phyloP scores from a whole-genome alignment of 2,797 vertebrate species.

The Falco rusticolus region DNA sequence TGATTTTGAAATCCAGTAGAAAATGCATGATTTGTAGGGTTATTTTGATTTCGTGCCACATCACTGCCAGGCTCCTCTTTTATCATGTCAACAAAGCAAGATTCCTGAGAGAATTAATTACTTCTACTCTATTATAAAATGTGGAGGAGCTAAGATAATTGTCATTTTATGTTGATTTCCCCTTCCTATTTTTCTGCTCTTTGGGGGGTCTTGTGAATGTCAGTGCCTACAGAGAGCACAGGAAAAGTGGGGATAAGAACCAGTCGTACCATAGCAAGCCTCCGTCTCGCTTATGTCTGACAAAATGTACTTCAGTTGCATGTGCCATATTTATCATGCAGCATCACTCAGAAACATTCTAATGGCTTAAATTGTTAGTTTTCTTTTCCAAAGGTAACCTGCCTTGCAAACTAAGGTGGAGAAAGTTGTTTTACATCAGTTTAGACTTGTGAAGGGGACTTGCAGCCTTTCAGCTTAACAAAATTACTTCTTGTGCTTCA shows the following conservation, averaged over 20 bases:
- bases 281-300: constrained; percentile 12
- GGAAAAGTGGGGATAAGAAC: constrained; percentile 39
- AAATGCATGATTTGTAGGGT: constrained; percentile 55
- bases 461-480: background rate
- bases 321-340: constrained; percentile 43
- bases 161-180: constrained; percentile 67
- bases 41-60: constrained; percentile 65
- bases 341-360: constrained; percentile 46
- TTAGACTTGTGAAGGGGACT: constrained; percentile 16
- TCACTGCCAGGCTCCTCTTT: constrained; percentile 66
- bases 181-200: constrained; percentile 44
- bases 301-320: constrained; percentile 62
- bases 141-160: constrained; percentile 59
- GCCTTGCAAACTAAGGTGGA: constrained; percentile 25
- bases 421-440: background rate
- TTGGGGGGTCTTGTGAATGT: constrained; percentile 52
- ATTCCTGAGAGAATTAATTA: constrained; percentile 61
- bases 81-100: constrained; percentile 69
- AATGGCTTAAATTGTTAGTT: constrained; percentile 52
- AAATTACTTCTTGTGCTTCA: background rate
- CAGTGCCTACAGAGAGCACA: constrained; percentile 43
- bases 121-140: constrained; percentile 45
- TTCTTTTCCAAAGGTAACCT: constrained; percentile 28
- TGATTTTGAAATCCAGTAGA: constrained; percentile 63
- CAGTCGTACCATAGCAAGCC: background rate